phyloP scores from a whole-genome alignment of 2,888 invertebrate genomes.

The Rhogogaster chlorosoma region DNA sequence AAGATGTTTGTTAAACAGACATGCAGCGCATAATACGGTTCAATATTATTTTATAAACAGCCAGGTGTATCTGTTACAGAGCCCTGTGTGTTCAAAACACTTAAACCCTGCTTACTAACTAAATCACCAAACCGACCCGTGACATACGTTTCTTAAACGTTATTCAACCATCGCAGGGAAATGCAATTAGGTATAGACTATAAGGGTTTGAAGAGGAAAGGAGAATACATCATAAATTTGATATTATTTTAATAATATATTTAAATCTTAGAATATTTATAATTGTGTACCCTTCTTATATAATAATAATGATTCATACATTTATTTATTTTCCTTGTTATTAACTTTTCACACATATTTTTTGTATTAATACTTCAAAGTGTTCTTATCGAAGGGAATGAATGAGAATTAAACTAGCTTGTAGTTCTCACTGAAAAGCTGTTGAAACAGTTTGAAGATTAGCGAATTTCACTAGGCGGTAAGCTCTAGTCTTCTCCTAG shows the following conservation, averaged over 20 bases:
- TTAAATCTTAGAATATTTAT: conserved; percentile 59
- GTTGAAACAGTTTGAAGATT: conserved; percentile 35
- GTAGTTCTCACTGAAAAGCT: conserved; percentile 27
- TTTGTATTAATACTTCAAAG: conserved; percentile 49
- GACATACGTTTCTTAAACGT: conserved; percentile 8
- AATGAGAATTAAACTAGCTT: conserved; percentile 1
- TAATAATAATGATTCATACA: conserved; percentile 29
- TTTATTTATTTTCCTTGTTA: neutral
- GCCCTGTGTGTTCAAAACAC: conserved; percentile 51
- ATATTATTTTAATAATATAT: conserved; percentile 68
- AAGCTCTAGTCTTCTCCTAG: conserved; percentile 80
- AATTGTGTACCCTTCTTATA: conserved; percentile 37
- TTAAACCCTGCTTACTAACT: conserved; percentile 47
- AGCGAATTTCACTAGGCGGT: neutral
- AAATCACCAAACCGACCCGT: conserved; percentile 34
- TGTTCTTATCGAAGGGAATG: conserved; percentile 45
- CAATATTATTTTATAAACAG: conserved; percentile 54
- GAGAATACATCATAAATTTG: neutral
- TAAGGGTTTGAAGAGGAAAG: neutral
- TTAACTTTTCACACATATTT: conserved; percentile 1
- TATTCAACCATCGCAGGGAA: neutral
- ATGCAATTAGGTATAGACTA: neutral
- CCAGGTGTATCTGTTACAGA: conserved; percentile 50
- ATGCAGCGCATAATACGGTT: conserved; percentile 45
- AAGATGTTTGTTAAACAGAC: conserved; percentile 53